Evolutionary conservation across 2,797 vertebrate genomes (phyloP).

Genomic region (Melanogrammus aeglefinus): DNA sequence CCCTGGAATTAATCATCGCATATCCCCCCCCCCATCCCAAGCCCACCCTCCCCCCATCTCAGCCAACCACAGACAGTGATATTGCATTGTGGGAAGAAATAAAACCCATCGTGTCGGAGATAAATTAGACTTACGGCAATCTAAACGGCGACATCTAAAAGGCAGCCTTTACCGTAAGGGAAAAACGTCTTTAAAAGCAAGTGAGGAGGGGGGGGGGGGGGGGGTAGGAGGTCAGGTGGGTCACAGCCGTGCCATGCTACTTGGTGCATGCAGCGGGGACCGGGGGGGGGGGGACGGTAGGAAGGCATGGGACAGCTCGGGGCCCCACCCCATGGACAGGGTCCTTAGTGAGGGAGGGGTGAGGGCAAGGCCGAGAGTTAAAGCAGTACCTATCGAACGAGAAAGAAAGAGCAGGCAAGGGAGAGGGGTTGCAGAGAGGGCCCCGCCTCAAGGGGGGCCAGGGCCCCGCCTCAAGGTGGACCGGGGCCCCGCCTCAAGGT

Average conservation of each 20-base stretch:
- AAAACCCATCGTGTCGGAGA: constrained; percentile 49
- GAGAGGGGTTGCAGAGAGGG: neutral
- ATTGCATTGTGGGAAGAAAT: constrained; percentile 68
- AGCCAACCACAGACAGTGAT: constrained; percentile 63
- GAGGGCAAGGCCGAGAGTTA: neutral
- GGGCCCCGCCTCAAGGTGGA: too few relatives aligned
- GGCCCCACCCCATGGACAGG: neutral
- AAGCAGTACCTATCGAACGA: neutral
- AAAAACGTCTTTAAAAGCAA: constrained; percentile 50
- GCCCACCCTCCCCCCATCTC: constrained; percentile 27
- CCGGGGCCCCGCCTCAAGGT: too few relatives aligned
- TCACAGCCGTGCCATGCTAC: constrained; percentile 65
- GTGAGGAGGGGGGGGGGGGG: constrained; percentile 51
- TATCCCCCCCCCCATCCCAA: constrained; percentile 2
- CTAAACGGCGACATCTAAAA: constrained; percentile 65
- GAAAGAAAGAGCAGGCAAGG: neutral
- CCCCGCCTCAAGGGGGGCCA: too few relatives aligned
- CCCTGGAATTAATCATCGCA: constrained; percentile 61
- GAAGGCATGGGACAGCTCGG: constrained; percentile 17
- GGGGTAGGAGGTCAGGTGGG: constrained; percentile 39
- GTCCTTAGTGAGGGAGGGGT: neutral
- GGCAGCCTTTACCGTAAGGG: constrained; percentile 51
- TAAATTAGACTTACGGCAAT: constrained; percentile 54
- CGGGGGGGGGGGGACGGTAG: constrained; percentile 40
- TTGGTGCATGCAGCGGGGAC: constrained; percentile 66